Conservation (phyloP, 2,888 invertebrate species). For the Tupiocoris notatus region DNA sequence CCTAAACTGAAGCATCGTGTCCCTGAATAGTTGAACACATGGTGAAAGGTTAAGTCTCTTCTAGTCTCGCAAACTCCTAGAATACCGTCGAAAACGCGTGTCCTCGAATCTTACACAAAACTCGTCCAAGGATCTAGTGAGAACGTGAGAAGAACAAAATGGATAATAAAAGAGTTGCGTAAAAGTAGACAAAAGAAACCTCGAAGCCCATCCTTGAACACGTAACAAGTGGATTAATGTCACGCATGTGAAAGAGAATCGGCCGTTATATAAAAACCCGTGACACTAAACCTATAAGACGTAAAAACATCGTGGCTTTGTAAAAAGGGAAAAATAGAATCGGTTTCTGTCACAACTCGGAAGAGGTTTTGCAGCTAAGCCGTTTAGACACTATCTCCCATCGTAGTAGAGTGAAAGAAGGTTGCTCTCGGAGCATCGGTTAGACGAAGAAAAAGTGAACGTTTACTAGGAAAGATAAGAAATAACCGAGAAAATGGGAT, state of each 20-base stretch:
- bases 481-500: too few relatives aligned
- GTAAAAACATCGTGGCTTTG: too few relatives aligned
- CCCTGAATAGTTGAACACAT: not conserved
- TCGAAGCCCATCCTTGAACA: conserved; percentile 24
- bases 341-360: too few relatives aligned
- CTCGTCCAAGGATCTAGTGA: conserved; percentile 22
- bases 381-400: too few relatives aligned
- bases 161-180: conserved; percentile 33
- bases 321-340: too few relatives aligned
- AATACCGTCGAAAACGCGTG: not conserved
- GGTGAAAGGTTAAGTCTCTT: too few relatives aligned
- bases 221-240: conserved; percentile 22
- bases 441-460: too few relatives aligned
- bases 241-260: not conserved
- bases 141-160: conserved; percentile 11
- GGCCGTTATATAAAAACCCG: conserved; percentile 1
- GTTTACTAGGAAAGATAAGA: too few relatives aligned
- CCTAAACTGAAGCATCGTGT: not conserved
- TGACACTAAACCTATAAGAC: too few relatives aligned
- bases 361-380: too few relatives aligned
- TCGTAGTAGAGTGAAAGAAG: too few relatives aligned
- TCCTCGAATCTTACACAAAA: conserved; percentile 14
- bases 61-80: not conserved
- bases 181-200: conserved; percentile 33
- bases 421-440: too few relatives aligned